Evolutionary conservation across 2,113 vertebrate genomes (phyloP).

Genomic region (Caloenas nicobarica): DNA sequence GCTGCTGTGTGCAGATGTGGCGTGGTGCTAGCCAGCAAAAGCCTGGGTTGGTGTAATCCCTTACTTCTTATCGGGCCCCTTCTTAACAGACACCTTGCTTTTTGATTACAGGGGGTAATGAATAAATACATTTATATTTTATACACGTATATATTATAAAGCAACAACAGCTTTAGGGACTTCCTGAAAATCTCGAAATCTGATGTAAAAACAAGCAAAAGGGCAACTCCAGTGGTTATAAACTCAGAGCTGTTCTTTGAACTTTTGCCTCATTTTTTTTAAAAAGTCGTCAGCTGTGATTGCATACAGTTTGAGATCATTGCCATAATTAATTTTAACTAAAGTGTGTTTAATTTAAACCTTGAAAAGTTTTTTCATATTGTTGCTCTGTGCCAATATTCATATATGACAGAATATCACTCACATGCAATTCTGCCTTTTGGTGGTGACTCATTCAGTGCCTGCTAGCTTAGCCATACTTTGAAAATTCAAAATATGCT

Average conservation of each 20-base stretch:
- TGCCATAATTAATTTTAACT: constrained; percentile 4
- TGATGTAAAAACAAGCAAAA: neutral
- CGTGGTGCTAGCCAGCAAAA: neutral
- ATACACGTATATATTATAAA: neutral
- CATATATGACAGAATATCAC: neutral
- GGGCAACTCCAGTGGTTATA: neutral
- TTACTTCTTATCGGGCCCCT: neutral
- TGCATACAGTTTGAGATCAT: neutral
- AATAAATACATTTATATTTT: neutral
- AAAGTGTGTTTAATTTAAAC: neutral
- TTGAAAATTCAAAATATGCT: neutral
- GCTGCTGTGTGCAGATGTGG: fast-evolving
- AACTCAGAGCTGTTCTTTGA: neutral
- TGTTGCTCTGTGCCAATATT: fast-evolving
- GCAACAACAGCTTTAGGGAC: neutral
- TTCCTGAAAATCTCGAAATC: neutral
- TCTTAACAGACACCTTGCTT: neutral
- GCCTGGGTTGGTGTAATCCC: neutral
- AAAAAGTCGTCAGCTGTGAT: neutral
- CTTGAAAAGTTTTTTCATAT: neutral
- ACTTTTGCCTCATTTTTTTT: neutral
- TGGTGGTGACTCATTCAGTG: neutral
- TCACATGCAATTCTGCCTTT: neutral
- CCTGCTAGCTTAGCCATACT: neutral
- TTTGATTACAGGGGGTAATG: neutral